Base-by-base conservation (phyloP, 2,888 invertebrate species). In the Zootermopsis nevadensis region DNA sequence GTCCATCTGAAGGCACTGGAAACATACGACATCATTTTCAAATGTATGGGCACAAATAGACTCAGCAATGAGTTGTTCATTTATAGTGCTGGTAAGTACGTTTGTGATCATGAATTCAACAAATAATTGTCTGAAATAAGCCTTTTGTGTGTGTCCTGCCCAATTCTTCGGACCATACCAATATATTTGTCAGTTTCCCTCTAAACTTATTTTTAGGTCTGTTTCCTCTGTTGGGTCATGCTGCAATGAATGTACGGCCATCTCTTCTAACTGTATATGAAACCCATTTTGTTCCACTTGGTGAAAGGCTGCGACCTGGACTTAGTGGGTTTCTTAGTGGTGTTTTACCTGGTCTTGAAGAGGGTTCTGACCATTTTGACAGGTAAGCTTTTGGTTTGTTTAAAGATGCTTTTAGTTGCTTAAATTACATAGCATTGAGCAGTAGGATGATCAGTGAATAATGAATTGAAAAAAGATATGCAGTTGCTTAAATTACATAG, bases 1-100 rank as follows among this genome's bases (percentile, higher is more conserved):
- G 98, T 98, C 38, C 98, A 98, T 90, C 90, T 97, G 85, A 97
- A 97, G 90, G 97, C 97, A 33, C 90, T 98, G 86, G 97, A 98
- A 90, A 96, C 97, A 0, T 98, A 97, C 89, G 96, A 96, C 88
- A 94, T 96, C 86, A 96, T 98, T 88, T 97, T 98, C 90, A 95
- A 95, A 88, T 95, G 95, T 87, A 96, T 97, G 90, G 97, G 97
- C 84, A 94, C 95, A 79, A 94, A 94, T 88, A 91, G 94, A 84
- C 91, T 97, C 83, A 94, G 95, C 82, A 94, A 95, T 87, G 96
- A 97, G 88, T 90, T 96, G 82, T 96, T 96, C 88, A 96, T 96
- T 86, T 97, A 96, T 88, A 94, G 94, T 90, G 94, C 93, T 88
- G 93, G 93, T 93, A 88, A 87, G 88, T 84, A 12, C 22, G n/a